Percentiles rank a stretch among this genome's conserved stretches.
These are phyloP conservation scores for Urosaurus nigricauda DNA, from an alignment of 2,797 vertebrate species.

Conservation along the genomic window DNA sequence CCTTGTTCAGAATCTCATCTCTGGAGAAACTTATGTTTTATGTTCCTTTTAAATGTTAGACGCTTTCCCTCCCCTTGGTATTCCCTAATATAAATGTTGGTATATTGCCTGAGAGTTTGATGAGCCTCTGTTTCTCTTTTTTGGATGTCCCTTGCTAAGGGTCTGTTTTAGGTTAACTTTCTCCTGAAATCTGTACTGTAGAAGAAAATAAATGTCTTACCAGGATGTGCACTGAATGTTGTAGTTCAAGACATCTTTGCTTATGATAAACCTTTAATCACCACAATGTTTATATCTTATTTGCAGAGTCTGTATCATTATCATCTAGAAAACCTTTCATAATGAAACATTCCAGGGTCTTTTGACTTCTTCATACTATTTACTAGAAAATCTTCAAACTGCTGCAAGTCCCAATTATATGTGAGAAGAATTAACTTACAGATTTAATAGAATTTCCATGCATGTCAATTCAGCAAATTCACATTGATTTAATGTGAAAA, in stretches of 20 bases:
- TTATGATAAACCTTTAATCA: not conserved
- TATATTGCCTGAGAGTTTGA: not conserved
- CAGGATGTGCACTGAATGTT: not conserved
- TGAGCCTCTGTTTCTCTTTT: not conserved
- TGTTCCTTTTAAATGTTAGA: constrained; percentile 46
- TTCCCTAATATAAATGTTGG: not conserved
- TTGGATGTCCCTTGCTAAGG: not conserved
- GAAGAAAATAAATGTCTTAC: not conserved
- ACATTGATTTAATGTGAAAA: no score
- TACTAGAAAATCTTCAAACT: not conserved
- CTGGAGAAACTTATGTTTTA: not conserved
- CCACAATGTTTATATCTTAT: not conserved
- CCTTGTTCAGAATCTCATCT: constrained; percentile 29
- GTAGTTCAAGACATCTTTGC: not conserved
- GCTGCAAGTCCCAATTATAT: no score
- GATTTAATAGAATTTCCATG: no score
- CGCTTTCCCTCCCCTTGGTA: not conserved
- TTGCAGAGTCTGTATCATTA: not conserved
- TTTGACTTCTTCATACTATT: not conserved
- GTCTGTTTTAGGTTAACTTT: not conserved
- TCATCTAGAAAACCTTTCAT: not conserved
- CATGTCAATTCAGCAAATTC: no score
- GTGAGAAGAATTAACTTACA: no score
- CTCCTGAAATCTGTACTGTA: not conserved
- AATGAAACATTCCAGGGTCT: not conserved